Evolutionary conservation across 2,888 invertebrate genomes (phyloP).

Genomic region (Margaritifera margaritifera): DNA sequence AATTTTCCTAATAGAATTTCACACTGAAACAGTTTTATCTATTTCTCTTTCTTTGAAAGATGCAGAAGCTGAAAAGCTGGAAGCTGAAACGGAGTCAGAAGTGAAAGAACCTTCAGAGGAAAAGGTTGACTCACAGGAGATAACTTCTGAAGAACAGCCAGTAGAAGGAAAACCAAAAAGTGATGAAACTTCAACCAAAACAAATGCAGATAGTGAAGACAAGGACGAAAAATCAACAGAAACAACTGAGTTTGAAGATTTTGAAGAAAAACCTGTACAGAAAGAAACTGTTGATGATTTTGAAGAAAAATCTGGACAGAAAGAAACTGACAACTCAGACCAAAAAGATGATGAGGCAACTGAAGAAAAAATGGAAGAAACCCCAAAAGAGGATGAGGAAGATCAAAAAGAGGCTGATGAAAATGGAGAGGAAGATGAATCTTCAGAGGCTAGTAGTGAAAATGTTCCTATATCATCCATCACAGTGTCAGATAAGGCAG

Average conservation of each 20-base stretch:
- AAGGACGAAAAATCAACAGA: slow-evolving; percentile 10
- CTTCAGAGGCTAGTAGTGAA: slow-evolving; percentile 4
- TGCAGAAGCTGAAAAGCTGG: slow-evolving; percentile 13
- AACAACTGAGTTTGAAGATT: slow-evolving; percentile 1
- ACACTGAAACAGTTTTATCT: no score
- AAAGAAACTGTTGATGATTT: slow-evolving; percentile 6
- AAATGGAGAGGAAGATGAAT: slow-evolving; percentile 14
- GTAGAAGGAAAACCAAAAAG: background rate
- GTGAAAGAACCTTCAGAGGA: slow-evolving; percentile 2
- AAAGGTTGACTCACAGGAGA: slow-evolving; percentile 2
- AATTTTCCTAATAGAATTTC: no score
- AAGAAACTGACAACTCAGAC: slow-evolving; percentile 11
- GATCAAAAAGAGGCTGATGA: slow-evolving; percentile 16
- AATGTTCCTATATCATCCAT: slow-evolving; percentile 34
- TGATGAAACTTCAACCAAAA: background rate
- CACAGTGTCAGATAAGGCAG: slow-evolving; percentile 18
- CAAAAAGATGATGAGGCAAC: slow-evolving; percentile 13
- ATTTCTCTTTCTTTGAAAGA: slow-evolving; percentile 2
- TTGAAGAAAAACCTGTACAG: slow-evolving; percentile 4
- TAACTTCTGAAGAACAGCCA: background rate
- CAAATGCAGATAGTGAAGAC: slow-evolving; percentile 2
- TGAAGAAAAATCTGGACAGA: slow-evolving; percentile 3
- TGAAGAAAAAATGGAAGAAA: slow-evolving; percentile 14
- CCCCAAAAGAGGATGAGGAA: slow-evolving; percentile 12
- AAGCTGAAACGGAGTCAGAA: slow-evolving; percentile 14